phyloP scores from a whole-genome alignment of 1,140 invertebrate genomes.

The Neodiprion virginianus region DNA sequence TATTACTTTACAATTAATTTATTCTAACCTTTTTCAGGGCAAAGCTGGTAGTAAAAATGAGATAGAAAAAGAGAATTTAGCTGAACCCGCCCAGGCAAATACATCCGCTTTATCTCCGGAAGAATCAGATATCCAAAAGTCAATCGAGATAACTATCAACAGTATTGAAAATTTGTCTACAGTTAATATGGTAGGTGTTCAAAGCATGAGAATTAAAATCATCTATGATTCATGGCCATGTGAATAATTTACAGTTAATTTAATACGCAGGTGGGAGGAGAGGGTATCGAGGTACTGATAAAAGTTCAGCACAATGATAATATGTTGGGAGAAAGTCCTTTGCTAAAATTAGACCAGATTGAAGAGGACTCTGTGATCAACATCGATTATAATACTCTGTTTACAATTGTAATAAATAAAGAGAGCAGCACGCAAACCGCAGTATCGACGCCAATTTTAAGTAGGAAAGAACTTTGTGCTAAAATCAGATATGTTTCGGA shows the following conservation, averaged over 20 bases:
- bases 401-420: conserved; percentile 20
- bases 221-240: conserved; percentile 23
- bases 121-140: background rate
- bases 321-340: conserved; percentile 33
- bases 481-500: background rate
- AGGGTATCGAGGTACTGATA: conserved; percentile 25
- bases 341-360: conserved; percentile 21
- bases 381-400: conserved; percentile 15
- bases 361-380: conserved; percentile 28
- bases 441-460: conserved; percentile 36
- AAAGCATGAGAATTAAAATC: conserved; percentile 4
- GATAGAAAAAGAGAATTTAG: too few relatives aligned
- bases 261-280: conserved; percentile 24
- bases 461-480: conserved; percentile 22
- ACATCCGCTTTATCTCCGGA: background rate
- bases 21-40: too few relatives aligned
- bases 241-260: conserved; percentile 6
- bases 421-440: conserved; percentile 18
- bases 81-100: too few relatives aligned
- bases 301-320: conserved; percentile 30
- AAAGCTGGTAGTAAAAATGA: too few relatives aligned
- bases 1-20: too few relatives aligned
- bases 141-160: conserved; percentile 28
- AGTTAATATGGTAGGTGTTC: background rate
- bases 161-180: conserved; percentile 37